Conservation (phyloP, 2,888 invertebrate genomes). For the Hemistola chrysoprasaria region DNA sequence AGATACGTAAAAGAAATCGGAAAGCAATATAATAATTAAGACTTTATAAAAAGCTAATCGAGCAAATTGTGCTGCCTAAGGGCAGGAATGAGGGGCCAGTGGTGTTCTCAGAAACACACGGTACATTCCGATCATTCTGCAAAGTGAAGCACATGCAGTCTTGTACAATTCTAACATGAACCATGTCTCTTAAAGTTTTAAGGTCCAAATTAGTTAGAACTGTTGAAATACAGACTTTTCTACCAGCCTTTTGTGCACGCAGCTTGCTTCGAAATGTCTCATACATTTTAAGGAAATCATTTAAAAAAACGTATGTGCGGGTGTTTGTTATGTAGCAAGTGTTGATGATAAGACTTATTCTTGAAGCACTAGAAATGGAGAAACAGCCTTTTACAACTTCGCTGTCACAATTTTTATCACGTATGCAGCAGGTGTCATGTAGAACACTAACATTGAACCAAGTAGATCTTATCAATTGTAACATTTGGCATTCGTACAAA, state of each 20-base stretch:
- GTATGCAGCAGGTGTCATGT: too few relatives aligned
- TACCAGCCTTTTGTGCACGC: conserved; percentile 28
- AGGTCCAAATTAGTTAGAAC: conserved; percentile 5
- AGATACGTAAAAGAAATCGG: conserved; percentile 33
- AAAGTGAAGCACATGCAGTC: conserved; percentile 33
- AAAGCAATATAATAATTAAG: conserved; percentile 35
- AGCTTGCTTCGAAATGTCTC: conserved; percentile 44
- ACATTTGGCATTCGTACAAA: too few relatives aligned
- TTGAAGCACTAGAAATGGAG: conserved; percentile 7
- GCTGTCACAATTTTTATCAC: conserved; percentile 6
- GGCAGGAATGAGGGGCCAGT: conserved; percentile 44
- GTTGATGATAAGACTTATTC: conserved; percentile 14
- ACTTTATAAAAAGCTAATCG: conserved; percentile 47
- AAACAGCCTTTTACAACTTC: conserved; percentile 6
- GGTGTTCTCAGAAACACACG: conserved; percentile 51
- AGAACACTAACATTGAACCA: too few relatives aligned
- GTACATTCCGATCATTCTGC: conserved; percentile 53
- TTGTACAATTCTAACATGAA: conserved; percentile 7
- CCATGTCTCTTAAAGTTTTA: conserved; percentile 13
- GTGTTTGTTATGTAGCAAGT: conserved; percentile 28
- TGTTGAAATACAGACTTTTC: conserved; percentile 1
- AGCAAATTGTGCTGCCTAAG: conserved; percentile 42
- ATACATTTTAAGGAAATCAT: conserved; percentile 49
- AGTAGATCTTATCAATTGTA: too few relatives aligned
- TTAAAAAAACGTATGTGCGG: conserved; percentile 30